phyloP scores from a whole-genome alignment of 2,888 invertebrate species.

The Drosophila atroscutellata region DNA sequence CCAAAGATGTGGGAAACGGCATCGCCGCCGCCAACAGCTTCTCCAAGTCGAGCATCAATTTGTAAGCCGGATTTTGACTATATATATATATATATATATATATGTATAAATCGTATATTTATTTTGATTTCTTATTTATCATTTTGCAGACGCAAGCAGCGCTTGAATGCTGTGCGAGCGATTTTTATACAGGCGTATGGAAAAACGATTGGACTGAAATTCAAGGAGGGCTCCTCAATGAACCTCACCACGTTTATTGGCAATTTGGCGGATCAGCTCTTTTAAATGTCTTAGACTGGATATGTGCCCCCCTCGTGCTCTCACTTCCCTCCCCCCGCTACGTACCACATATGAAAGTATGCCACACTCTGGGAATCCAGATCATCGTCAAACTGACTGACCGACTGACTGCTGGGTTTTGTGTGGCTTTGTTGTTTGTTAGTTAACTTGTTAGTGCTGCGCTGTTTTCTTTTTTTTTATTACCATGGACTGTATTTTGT shows the following conservation, averaged over 20 bases:
- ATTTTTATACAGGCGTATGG: conserved; percentile 82
- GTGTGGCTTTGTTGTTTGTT: conserved; percentile 66
- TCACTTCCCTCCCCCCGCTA: background rate
- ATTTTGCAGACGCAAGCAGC: conserved; percentile 78
- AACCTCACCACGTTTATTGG: conserved; percentile 81
- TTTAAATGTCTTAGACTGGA: conserved; percentile 46
- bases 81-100: background rate
- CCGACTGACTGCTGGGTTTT: conserved; percentile 43
- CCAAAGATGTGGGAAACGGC: conserved; percentile 56
- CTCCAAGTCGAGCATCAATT: conserved; percentile 58
- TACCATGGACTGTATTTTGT: conserved; percentile 72
- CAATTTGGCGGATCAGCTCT: conserved; percentile 76
- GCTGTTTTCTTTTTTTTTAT: conserved; percentile 21
- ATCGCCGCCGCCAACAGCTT: conserved; percentile 33
- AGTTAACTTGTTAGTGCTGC: conserved; percentile 57
- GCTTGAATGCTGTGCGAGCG: conserved; percentile 80
- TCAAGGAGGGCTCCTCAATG: conserved; percentile 82
- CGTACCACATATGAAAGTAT: conserved; percentile 27
- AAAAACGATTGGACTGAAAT: conserved; percentile 83
- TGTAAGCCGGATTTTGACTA: conserved; percentile 46
- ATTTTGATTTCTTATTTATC: background rate
- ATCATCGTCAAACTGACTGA: conserved; percentile 20
- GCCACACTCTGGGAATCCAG: conserved; percentile 23
- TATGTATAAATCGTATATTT: background rate
- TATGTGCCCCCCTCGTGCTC: conserved; percentile 5